phyloP scores from a whole-genome alignment of 2,113 vertebrate genomes.

The Malurus alboscapulatus region DNA sequence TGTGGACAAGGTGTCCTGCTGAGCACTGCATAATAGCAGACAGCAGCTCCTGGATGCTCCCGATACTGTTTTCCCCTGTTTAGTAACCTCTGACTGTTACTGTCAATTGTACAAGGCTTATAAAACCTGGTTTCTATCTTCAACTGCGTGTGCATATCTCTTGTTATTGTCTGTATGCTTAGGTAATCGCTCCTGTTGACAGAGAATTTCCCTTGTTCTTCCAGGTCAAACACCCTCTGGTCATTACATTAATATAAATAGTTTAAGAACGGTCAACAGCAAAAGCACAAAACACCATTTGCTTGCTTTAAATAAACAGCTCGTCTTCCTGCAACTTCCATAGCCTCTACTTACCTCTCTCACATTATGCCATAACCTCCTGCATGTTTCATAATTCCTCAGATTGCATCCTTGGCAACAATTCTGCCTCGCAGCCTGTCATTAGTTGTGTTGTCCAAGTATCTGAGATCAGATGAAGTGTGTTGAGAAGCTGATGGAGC shows the following conservation, averaged over 20 bases:
- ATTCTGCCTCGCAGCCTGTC: background rate
- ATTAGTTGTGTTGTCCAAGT: background rate
- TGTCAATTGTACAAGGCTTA: conserved; percentile 18
- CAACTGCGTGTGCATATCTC: background rate
- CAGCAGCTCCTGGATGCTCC: background rate
- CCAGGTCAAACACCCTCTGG: conserved; percentile 25
- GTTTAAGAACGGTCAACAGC: conserved; percentile 12
- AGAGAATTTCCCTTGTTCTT: conserved; percentile 36
- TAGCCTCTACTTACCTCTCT: background rate
- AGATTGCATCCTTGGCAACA: conserved; percentile 3
- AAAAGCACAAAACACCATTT: background rate
- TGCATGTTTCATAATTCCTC: conserved; percentile 8
- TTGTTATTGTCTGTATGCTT: conserved; percentile 13
- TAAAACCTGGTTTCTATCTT: conserved; percentile 2
- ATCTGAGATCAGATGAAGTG: background rate
- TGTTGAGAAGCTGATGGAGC: background rate
- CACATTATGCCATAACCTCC: background rate
- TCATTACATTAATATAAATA: conserved; percentile 28
- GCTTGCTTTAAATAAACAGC: conserved; percentile 7
- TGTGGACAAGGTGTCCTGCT: background rate
- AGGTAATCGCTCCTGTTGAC: conserved; percentile 33
- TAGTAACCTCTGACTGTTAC: conserved; percentile 23
- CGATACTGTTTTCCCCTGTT: background rate
- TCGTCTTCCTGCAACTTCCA: background rate
- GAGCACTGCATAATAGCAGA: background rate